phyloP scores from a whole-genome alignment of 2,888 invertebrate genomes.

The Parasteatoda lunata region DNA sequence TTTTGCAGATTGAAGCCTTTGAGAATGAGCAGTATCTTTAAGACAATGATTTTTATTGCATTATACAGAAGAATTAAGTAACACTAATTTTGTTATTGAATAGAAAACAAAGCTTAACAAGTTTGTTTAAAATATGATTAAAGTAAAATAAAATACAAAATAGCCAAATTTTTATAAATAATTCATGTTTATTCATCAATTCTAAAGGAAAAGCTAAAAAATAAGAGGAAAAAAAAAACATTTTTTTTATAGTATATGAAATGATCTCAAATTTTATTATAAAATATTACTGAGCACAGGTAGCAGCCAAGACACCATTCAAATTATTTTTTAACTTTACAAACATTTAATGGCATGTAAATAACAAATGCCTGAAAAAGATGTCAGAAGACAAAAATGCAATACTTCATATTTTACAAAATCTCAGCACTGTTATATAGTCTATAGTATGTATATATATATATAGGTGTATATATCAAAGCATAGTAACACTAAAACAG shows the following conservation, averaged over 20 bases:
- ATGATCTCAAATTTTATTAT: slow-evolving; percentile 64
- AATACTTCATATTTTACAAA: slow-evolving; percentile 58
- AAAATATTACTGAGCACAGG: slow-evolving; percentile 63
- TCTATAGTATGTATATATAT: slow-evolving; percentile 56
- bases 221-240: slow-evolving; percentile 30
- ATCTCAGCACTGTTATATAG: slow-evolving; percentile 44
- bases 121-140: background rate
- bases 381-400: slow-evolving; percentile 49
- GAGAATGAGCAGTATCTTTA: too few species aligned
- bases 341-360: slow-evolving; percentile 63
- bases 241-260: slow-evolving; percentile 59
- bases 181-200: slow-evolving; percentile 61
- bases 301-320: slow-evolving; percentile 67
- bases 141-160: background rate
- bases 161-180: slow-evolving; percentile 40
- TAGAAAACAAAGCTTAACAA: slow-evolving; percentile 1
- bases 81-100: background rate
- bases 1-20: too few species aligned
- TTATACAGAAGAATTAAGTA: too few species aligned
- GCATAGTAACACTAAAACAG: slow-evolving; percentile 62
- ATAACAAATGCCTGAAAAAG: slow-evolving; percentile 61
- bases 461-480: slow-evolving; percentile 45
- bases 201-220: slow-evolving; percentile 55
- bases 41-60: too few species aligned
- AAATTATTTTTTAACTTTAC: slow-evolving; percentile 56